These are phyloP conservation scores for Coracias cyanogaster DNA, from an alignment of 2,797 vertebrate genomes.

Conservation along the genomic window DNA sequence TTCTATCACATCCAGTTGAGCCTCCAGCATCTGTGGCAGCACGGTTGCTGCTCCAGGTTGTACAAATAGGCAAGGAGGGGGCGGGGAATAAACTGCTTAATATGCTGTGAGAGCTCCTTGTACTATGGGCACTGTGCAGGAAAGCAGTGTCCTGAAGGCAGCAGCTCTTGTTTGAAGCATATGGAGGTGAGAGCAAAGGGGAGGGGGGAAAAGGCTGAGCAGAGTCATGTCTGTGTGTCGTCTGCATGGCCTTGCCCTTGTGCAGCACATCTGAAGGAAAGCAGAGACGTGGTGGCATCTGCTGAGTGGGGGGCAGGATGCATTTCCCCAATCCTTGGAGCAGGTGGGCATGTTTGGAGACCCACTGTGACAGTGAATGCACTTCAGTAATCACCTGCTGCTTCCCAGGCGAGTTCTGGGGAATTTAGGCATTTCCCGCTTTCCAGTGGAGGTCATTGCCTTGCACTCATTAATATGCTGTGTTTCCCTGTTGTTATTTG, in stretches of 20 bases:
- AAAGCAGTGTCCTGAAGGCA: background rate
- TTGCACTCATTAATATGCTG: background rate
- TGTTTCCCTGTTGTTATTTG: background rate
- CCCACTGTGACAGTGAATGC: background rate
- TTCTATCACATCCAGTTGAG: accelerated
- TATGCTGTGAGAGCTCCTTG: background rate
- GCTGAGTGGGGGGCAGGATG: background rate
- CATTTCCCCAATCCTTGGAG: background rate
- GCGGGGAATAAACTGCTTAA: background rate
- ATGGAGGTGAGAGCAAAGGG: background rate
- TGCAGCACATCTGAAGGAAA: background rate
- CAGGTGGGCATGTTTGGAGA: background rate
- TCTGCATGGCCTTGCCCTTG: background rate
- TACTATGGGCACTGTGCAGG: background rate
- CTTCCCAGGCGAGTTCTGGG: background rate
- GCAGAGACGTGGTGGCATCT: accelerated
- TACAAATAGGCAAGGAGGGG: background rate
- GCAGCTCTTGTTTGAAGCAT: background rate
- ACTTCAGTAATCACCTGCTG: background rate
- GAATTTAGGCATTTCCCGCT: background rate
- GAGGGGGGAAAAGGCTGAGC: background rate
- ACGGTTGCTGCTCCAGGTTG: background rate
- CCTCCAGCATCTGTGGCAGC: background rate
- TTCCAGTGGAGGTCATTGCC: background rate
- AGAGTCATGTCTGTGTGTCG: background rate